phyloP scores from a whole-genome alignment of 2,888 invertebrate species.

The Microplitis deprimator region DNA sequence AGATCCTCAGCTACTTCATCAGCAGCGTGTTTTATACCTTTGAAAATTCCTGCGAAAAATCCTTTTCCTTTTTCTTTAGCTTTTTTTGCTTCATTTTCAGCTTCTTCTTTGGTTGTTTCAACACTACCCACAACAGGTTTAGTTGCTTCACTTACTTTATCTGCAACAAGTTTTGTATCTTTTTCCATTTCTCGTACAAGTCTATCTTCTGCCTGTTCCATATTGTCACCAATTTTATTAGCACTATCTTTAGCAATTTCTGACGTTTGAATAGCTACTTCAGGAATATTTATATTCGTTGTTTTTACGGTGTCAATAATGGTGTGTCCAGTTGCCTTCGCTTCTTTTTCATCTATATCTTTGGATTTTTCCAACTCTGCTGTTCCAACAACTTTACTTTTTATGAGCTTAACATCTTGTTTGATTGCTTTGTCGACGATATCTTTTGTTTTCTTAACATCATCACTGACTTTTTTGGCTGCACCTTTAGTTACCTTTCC shows the following conservation, averaged over 20 bases:
- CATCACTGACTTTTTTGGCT: slow-evolving; percentile 54
- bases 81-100: slow-evolving; percentile 44
- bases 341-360: background rate
- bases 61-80: slow-evolving; percentile 54
- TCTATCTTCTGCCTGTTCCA: slow-evolving; percentile 39
- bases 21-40: slow-evolving; percentile 47
- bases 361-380: slow-evolving; percentile 24
- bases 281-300: slow-evolving; percentile 32
- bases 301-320: slow-evolving; percentile 47
- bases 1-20: slow-evolving; percentile 48
- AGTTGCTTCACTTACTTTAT: slow-evolving; percentile 40
- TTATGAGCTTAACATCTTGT: slow-evolving; percentile 38
- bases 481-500: background rate
- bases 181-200: slow-evolving; percentile 73
- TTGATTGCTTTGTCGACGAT: slow-evolving; percentile 72
- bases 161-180: slow-evolving; percentile 68
- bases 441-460: slow-evolving; percentile 68
- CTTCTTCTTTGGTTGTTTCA: slow-evolving; percentile 31
- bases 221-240: slow-evolving; percentile 34
- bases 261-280: slow-evolving; percentile 39
- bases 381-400: slow-evolving; percentile 35
- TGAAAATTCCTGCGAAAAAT: slow-evolving; percentile 51
- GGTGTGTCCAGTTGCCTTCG: slow-evolving; percentile 39
- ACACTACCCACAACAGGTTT: no score
- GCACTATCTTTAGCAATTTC: slow-evolving; percentile 26